These are phyloP conservation scores for Myioborus miniatus DNA, from an alignment of 2,797 vertebrate genomes.

Conservation along the genomic window DNA sequence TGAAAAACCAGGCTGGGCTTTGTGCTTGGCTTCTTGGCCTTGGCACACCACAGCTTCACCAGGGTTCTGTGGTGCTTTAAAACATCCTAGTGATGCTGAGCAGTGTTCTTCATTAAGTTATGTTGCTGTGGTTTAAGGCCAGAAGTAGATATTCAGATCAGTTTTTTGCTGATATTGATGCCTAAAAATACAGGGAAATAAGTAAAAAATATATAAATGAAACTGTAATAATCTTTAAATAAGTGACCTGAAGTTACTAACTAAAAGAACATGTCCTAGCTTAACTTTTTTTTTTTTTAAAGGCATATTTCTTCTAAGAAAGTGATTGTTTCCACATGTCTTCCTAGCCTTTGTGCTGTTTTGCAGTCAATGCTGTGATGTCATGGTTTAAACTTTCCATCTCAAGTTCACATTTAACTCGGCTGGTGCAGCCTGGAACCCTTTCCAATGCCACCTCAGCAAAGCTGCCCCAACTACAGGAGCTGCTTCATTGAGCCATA, in stretches of 20 bases:
- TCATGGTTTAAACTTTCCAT: slow-evolving; percentile 41
- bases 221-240: slow-evolving; percentile 41
- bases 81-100: background rate
- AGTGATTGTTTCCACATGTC: slow-evolving; percentile 60
- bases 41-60: background rate
- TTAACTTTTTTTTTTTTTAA: background rate
- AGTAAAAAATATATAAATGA: slow-evolving; percentile 51
- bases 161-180: slow-evolving; percentile 28
- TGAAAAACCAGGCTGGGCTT: background rate
- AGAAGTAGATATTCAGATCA: slow-evolving; percentile 44
- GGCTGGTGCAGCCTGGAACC: background rate
- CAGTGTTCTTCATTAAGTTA: background rate
- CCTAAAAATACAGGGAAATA: slow-evolving; percentile 28
- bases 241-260: slow-evolving; percentile 57
- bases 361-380: background rate
- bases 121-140: slow-evolving; percentile 28
- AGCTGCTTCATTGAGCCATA: background rate
- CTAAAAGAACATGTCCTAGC: slow-evolving; percentile 39
- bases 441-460: slow-evolving; percentile 1
- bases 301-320: slow-evolving; percentile 14
- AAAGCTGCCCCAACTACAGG: background rate
- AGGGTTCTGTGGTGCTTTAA: background rate
- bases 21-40: background rate
- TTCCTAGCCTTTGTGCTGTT: background rate
- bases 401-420: background rate